phyloP scores from a whole-genome alignment of 1,140 invertebrate genomes.

The Pseudomyrmex flavicornis region DNA sequence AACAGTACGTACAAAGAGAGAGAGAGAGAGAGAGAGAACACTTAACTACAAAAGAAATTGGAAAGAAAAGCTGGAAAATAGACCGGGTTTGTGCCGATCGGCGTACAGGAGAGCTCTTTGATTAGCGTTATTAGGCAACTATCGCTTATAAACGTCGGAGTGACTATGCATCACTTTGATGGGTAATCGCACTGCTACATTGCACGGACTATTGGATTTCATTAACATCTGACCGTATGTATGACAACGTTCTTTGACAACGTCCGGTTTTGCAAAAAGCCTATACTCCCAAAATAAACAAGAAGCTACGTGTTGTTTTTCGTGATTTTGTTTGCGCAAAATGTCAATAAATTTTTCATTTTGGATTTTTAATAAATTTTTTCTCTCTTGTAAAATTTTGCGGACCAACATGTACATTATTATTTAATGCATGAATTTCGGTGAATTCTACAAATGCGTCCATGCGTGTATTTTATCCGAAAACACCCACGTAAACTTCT shows the following conservation, averaged over 20 bases:
- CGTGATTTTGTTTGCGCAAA: too few species aligned
- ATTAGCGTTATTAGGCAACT: constrained; percentile 22
- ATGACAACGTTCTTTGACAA: constrained; percentile 31
- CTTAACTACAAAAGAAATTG: background rate
- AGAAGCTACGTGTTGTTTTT: background rate
- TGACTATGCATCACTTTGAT: constrained; percentile 20
- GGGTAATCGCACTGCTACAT: background rate
- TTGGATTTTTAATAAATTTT: background rate
- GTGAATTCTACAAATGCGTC: background rate
- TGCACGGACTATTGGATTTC: background rate
- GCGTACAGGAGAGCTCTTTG: background rate
- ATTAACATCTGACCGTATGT: constrained; percentile 18
- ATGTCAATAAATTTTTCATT: too few species aligned
- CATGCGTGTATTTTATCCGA: background rate
- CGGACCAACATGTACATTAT: background rate
- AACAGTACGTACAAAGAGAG: background rate
- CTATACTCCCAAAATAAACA: background rate
- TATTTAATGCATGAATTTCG: background rate
- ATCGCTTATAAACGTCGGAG: background rate
- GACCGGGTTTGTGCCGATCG: background rate
- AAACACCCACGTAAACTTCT: constrained; percentile 1
- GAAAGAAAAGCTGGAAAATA: constrained; percentile 16
- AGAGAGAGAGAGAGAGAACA: background rate
- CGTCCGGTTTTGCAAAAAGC: background rate
- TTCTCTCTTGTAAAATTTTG: background rate